These are phyloP conservation scores for Leptonema lineaticorne DNA, from an alignment of 1,140 invertebrate species.

Conservation along the genomic window DNA sequence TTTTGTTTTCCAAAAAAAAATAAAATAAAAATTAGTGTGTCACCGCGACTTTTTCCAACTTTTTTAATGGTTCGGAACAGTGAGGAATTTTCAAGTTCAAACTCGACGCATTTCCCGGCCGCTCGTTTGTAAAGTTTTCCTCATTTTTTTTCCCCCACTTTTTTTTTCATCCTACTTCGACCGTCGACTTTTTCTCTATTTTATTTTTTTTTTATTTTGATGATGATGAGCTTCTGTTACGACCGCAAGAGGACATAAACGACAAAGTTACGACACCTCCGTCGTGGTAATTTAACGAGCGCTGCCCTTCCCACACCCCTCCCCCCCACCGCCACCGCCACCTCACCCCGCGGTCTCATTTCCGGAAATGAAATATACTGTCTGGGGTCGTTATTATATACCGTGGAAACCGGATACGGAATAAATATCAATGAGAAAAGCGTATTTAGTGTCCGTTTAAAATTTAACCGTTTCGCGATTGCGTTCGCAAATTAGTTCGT, in stretches of 20 bases:
- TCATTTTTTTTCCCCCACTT: not conserved
- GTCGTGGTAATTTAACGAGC: not conserved
- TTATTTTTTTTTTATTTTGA: not conserved
- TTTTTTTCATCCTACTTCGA: conserved; percentile 9
- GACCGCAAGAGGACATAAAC: no score
- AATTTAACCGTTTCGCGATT: no score
- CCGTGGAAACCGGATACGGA: not conserved
- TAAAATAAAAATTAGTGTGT: no score
- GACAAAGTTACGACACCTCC: not conserved
- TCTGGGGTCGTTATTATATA: no score
- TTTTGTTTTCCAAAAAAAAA: not conserved
- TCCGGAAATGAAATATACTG: conserved; percentile 1
- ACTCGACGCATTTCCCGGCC: not conserved
- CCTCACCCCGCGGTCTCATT: no score
- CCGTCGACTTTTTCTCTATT: not conserved
- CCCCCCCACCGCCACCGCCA: no score
- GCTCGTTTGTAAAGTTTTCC: not conserved
- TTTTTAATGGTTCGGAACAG: conserved; percentile 4
- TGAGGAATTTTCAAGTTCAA: conserved; percentile 10
- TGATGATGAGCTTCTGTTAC: not conserved
- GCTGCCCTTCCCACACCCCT: no score
- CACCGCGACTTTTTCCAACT: not conserved
- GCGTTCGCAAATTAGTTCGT: no score
- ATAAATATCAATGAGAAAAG: not conserved
- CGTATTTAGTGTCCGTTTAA: no score